Evolutionary conservation across 1,140 invertebrate genomes (phyloP).

Genomic region (Pseudomyrmex cubaensis): DNA sequence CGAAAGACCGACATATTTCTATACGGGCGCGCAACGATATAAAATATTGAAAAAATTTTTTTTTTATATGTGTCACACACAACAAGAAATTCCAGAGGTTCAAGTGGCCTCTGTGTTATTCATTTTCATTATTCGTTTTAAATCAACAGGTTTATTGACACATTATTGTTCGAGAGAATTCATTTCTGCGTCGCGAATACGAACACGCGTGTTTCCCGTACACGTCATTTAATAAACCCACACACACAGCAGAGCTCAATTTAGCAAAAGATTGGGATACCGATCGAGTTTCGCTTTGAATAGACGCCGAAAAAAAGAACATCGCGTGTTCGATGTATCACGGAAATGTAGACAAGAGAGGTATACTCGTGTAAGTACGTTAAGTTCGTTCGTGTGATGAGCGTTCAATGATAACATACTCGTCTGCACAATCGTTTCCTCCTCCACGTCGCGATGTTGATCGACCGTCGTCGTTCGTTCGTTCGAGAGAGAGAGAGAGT

Average conservation of each 20-base stretch:
- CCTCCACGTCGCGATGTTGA: constrained; percentile 38
- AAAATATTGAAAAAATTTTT: not conserved
- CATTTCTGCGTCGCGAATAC: not conserved
- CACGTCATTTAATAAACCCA: no score
- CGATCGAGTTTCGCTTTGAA: constrained; percentile 10
- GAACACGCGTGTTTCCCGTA: no score
- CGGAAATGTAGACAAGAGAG: not conserved
- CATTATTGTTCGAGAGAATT: not conserved
- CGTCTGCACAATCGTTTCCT: constrained; percentile 50
- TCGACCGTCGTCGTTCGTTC: constrained; percentile 39
- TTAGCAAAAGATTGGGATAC: not conserved
- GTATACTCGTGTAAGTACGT: constrained; percentile 9
- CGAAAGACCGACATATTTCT: not conserved
- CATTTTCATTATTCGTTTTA: constrained; percentile 26
- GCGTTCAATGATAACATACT: constrained; percentile 35
- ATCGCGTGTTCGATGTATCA: not conserved
- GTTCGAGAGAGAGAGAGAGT: constrained; percentile 2
- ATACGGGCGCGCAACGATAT: not conserved
- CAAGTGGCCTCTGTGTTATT: not conserved
- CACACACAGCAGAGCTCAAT: no score
- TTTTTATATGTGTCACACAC: not conserved
- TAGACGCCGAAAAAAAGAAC: constrained; percentile 5
- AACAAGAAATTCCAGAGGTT: not conserved
- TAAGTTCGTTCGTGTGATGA: constrained; percentile 3
- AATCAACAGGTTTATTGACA: constrained; percentile 3